A percentile compares a stretch with the other conserved stretches of the same genome.
Evolutionary conservation across 92 coral and sea anemone genomes (phyloP).

Genomic region (Plumapathes pennacea): DNA sequence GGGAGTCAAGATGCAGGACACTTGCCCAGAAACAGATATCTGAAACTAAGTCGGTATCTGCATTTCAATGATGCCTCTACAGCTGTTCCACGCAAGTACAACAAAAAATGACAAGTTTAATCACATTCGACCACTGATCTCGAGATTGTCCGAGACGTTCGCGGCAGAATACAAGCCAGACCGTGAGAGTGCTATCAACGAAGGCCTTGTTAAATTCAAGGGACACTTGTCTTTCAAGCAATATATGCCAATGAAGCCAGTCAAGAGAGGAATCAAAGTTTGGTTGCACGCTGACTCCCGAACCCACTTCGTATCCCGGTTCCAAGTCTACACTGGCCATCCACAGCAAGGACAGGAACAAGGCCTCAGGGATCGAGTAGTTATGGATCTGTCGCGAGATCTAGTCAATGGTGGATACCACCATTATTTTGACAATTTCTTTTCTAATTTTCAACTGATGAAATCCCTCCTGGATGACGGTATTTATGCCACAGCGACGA

Average conservation of each 20-base stretch:
- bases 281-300: conserved; percentile 35
- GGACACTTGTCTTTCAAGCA: conserved; percentile 26
- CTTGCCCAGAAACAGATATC: conserved; percentile 30
- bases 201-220: conserved; percentile 44
- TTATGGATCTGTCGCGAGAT: conserved; percentile 9
- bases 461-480: conserved; percentile 15
- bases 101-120: conserved; percentile 10
- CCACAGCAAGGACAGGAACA: too few species aligned
- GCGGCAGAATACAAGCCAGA: conserved; percentile 9
- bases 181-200: conserved; percentile 23
- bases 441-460: conserved; percentile 6
- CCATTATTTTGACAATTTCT: conserved; percentile 32
- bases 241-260: conserved; percentile 38
- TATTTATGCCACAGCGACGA: conserved; percentile 39
- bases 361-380: too few species aligned
- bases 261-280: conserved; percentile 35
- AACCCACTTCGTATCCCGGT: too few species aligned
- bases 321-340: too few species aligned
- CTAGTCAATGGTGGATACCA: conserved; percentile 8
- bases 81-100: conserved; percentile 19
- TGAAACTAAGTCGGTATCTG: conserved; percentile 13
- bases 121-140: conserved; percentile 17
- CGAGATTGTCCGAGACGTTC: conserved; percentile 11
- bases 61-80: conserved; percentile 18
- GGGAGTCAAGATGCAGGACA: conserved; percentile 3